Conservation (phyloP, 2,797 vertebrate genomes). For the Anabas testudineus region DNA sequence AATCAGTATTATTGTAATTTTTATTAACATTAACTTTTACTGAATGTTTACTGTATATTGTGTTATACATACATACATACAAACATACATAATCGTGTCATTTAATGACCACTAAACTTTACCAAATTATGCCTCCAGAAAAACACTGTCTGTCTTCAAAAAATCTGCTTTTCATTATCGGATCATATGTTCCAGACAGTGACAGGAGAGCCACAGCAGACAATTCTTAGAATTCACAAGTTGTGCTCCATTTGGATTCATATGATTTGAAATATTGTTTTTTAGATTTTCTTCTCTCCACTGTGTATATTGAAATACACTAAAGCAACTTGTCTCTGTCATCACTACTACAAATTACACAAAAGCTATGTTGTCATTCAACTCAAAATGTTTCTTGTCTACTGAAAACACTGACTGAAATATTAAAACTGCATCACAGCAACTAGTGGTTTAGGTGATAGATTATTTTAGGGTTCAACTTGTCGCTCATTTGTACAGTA, state of each 20-base stretch:
- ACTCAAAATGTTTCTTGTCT: constrained; percentile 4
- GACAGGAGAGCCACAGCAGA: constrained; percentile 1
- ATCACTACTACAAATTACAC: background rate
- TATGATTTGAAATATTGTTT: background rate
- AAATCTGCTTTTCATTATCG: constrained; percentile 31
- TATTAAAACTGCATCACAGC: constrained; percentile 19
- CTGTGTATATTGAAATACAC: too few species aligned
- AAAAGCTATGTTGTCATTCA: too few species aligned
- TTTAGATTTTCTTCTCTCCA: background rate
- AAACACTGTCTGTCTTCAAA: constrained; percentile 3
- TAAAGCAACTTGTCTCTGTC: too few species aligned
- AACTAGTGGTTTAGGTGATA: background rate
- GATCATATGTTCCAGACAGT: constrained; percentile 17
- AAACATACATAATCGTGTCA: too few species aligned
- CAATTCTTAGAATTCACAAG: constrained; percentile 1
- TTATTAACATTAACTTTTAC: too few species aligned
- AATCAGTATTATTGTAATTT: too few species aligned
- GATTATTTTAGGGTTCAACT: background rate
- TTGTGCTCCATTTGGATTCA: background rate
- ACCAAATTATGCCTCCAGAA: constrained; percentile 25
- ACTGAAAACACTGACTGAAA: constrained; percentile 5
- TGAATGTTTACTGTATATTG: too few species aligned
- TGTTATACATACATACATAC: too few species aligned
- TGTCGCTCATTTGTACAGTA: constrained; percentile 15
- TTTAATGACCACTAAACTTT: constrained; percentile 1